Base-by-base conservation (phyloP, 1,140 invertebrate genomes). In the Thaumatotibia leucotreta region DNA sequence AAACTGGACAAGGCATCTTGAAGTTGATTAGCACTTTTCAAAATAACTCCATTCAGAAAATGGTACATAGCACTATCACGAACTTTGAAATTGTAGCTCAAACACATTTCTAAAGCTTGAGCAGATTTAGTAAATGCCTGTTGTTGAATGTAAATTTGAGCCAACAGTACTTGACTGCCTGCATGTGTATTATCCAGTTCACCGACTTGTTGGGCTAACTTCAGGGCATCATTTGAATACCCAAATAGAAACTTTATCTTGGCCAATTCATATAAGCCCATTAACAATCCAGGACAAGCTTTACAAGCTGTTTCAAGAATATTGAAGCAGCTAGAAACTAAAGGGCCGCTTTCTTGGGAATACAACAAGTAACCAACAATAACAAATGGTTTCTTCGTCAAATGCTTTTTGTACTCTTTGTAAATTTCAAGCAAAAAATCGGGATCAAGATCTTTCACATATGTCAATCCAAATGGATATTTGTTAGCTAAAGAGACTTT, bases 61-160 rank as follows among this genome's bases (percentile, higher is more conserved):
- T 99, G 96, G 84, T 97, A 99, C 75, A 98, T 91, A 0, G 97
- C 96, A 86, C 96, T 95, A 65, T 99, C 97, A 73, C 97, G 89
- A 0, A 98, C 95, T 89, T 97, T 95, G 81, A 99, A 98, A 88
- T 98, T 97, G 79, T 96, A 96, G 78, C 97, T 98, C 0, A 99
- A 88, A 65, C 96, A 97, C 65, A 96, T 93, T 92, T 99, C 97
- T 24, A 99, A 89, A 64, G 94, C 95, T 82, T 98, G 96, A 14
- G 95, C 93, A 0, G 97, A 98, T 75, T 95, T 93, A 29, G 95
- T 93, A 77, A 94, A 96, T 70, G 96, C 94, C 35, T 94, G 93
- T 84, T 97, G 95, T 49, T 93, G 92, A 1, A 95, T 87, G 64
- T 96, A 93, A 58, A 98, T 96, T 88, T 98, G 96, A 17, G 98